Evolutionary conservation across 2,797 vertebrate species (phyloP), one percentile per base, ranked within the genome.

Genomic region (Aplochiton taeniatus): DNA sequence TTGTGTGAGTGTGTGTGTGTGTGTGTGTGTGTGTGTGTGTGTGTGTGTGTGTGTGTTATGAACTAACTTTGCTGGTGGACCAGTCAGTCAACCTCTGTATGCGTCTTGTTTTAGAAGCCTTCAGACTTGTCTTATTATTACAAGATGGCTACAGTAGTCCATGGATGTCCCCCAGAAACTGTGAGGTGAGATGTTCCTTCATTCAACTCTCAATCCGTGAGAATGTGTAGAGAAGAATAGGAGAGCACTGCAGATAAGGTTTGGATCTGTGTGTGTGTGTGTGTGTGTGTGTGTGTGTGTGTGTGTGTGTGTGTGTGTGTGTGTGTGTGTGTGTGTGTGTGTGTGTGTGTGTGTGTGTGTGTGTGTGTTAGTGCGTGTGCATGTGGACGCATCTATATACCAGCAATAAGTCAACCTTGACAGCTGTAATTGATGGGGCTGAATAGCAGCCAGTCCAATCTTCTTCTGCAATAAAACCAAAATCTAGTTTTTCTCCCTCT

Each of bases 371-470:
- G 19, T 42, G 58, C 49, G 42, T 48, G 58, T 12, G 62, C 17
- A 9, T 19, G 50, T 19, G 50, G 31, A 44, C 3, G 16, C 60
- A 57, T 46, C 72, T 19, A 55, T 61, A 47, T 52, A 58, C 42
- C 62, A 53, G 77, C 66, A 74, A 72, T 83, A 81, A 84, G 72
- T 87, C 83, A 77, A 77, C 72, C 83, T 74, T 84, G 83, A 86
- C 80, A 75, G 67, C 80, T 81, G 65, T 85, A 84, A 86, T 74
- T 84, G 72, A 88, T 86, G 69, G 61, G 74, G 63, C 72, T 73
- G 78, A 77, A 80, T 83, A 76, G 76, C 65, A 75, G 76, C 85
- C 62, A 75, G 78, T 85, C 87, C 78, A 84, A 80, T 84, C 79
- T 86, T 72, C 48, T 85, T 72, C 67, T 68, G 66, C 70, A 79